Evolutionary conservation across 2,888 invertebrate genomes (phyloP).

Genomic region (Theretra japonica): DNA sequence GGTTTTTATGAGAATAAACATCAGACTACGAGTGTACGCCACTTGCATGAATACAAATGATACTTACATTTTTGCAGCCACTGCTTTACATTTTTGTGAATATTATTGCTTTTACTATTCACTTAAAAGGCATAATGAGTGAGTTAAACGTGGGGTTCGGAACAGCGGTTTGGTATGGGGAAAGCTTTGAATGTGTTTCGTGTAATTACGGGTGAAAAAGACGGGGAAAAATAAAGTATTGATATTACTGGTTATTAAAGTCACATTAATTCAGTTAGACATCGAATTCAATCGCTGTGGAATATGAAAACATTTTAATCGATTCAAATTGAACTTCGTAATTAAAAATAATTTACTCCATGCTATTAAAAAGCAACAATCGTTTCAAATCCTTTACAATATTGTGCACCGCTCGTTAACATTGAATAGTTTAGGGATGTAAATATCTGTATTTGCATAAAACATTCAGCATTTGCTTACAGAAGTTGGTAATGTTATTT

Average conservation of each 20-base stretch:
- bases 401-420: neutral
- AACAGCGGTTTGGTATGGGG: neutral
- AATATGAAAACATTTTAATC: no score
- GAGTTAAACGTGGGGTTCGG: neutral
- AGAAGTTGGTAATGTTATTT: conserved; percentile 17
- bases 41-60: conserved; percentile 48
- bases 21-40: conserved; percentile 40
- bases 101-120: neutral
- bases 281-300: no score
- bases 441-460: conserved; percentile 9
- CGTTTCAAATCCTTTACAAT: neutral
- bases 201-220: no score
- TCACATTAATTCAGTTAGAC: no score
- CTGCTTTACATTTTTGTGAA: conserved; percentile 22
- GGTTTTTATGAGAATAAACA: conserved; percentile 60
- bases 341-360: no score
- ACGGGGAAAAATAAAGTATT: no score
- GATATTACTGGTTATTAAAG: no score
- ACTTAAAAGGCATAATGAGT: neutral
- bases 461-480: conserved; percentile 6
- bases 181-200: neutral
- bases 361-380: no score
- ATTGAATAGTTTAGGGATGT: conserved; percentile 1
- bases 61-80: conserved; percentile 47
- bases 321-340: no score